Base-by-base conservation (phyloP, 2,113 vertebrate species). In the Litocranius walleri region DNA sequence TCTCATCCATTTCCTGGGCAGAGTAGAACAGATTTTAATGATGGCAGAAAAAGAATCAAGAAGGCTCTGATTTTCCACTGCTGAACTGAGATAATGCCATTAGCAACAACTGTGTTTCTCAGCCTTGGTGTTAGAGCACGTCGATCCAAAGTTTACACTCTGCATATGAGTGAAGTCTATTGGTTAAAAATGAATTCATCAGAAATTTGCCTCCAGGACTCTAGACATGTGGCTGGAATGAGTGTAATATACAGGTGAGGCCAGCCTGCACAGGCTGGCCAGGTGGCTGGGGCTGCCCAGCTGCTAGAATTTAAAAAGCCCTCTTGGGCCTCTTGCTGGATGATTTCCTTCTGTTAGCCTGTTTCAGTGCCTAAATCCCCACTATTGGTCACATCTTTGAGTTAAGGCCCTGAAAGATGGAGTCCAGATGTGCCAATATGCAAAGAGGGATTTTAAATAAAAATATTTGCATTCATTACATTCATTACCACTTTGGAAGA, bases 111-210 rank as follows among this genome's bases (percentile, higher is more conserved):
- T 64, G 33, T 25, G 14, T 74, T 95, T 91, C 93, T 97, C 91
- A 95, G 93, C 71, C n/a, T 7, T 86, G 84, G 91, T 59, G 61
- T 62, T 10, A 54, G 25, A 36, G 61, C 0, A 4, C 56, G 67
- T 62, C 89, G 13, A 88, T 62, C 27, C 71, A 86, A 87, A 81
- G 80, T 87, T 87, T 92, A 71, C 43, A 81, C 87, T 97, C 89
- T 97, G 71, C 71, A 14, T 52, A 48, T 21, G 57, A 95, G 52
- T 50, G 16, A 52, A n/a, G 36, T 90, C 95, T 93, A 90, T 80
- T 93, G 94, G 96, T 91, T 87, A 94, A 92, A 90, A 91, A 87
- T 36, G 50, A 97, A 95, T 95, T 94, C 90, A 91, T 94, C 81
- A 71, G 61, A 90, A 95, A 54, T 52, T 84, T 89, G 59, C 93